Conservation (phyloP, 2,888 invertebrate genomes). For the Calameuta pallipes region DNA sequence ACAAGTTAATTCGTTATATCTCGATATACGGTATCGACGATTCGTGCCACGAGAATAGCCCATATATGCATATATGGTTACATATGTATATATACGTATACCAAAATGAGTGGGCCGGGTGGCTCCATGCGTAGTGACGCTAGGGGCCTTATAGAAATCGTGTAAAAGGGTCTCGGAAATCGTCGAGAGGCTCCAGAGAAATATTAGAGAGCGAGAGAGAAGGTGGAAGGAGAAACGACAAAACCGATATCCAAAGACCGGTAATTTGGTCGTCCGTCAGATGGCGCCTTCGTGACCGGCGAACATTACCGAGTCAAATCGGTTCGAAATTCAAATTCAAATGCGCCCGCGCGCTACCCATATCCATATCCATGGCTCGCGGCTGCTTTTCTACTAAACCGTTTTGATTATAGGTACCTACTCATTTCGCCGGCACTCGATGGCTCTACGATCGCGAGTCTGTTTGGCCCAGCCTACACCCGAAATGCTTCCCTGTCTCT, state of each 20-base stretch:
- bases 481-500: constrained; percentile 13
- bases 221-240: constrained; percentile 34
- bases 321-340: constrained; percentile 60
- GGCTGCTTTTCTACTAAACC: constrained; percentile 58
- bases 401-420: constrained; percentile 55
- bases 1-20: too few species aligned
- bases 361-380: constrained; percentile 44
- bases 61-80: too few species aligned
- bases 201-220: constrained; percentile 18
- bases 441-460: constrained; percentile 10
- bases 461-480: constrained; percentile 1
- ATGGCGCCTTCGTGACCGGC: constrained; percentile 63
- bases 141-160: too few species aligned
- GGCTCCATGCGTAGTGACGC: too few species aligned
- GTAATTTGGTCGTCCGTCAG: constrained; percentile 61
- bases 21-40: too few species aligned
- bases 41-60: too few species aligned
- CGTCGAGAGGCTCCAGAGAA: constrained; percentile 9
- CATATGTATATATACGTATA: too few species aligned
- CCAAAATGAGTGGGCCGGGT: too few species aligned
- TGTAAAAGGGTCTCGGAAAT: not conserved
- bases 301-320: constrained; percentile 53
- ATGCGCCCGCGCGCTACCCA: constrained; percentile 36
- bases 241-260: constrained; percentile 24
- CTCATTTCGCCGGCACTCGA: constrained; percentile 51